Evolutionary conservation across 2,113 vertebrate genomes (phyloP).

Genomic region (Epinephelus fuscoguttatus): DNA sequence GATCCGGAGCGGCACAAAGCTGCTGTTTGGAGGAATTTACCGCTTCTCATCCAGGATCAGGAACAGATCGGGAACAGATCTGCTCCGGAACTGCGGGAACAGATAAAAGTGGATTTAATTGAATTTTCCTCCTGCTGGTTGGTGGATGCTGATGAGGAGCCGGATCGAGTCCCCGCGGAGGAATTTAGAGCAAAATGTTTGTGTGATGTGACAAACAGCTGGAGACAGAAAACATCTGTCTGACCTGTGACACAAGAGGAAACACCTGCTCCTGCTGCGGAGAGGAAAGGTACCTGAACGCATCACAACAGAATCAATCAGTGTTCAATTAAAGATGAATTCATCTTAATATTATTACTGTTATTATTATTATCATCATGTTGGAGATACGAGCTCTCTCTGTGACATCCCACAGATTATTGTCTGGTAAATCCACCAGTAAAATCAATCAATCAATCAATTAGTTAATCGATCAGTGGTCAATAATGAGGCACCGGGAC

Average conservation of each 20-base stretch:
- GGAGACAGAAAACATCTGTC: constrained; percentile 47
- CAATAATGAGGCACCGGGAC: not conserved
- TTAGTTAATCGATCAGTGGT: not conserved
- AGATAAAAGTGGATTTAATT: constrained; percentile 37
- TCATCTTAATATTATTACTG: not conserved
- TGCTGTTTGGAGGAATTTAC: constrained; percentile 4
- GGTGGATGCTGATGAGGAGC: constrained; percentile 20
- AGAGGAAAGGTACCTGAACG: constrained; percentile 47
- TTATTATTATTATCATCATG: not conserved
- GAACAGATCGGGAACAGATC: not conserved
- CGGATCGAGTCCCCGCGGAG: constrained; percentile 11
- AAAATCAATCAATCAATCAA: not conserved
- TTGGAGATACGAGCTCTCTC: not conserved
- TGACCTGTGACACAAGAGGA: constrained; percentile 54
- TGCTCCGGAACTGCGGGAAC: not conserved
- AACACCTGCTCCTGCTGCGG: constrained; percentile 48
- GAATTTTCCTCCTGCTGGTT: not conserved
- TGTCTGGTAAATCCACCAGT: not conserved
- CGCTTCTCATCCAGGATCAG: not conserved
- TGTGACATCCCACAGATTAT: not conserved
- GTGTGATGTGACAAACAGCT: constrained; percentile 43
- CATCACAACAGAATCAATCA: not conserved
- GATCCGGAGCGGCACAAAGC: not conserved
- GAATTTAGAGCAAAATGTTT: constrained; percentile 4
- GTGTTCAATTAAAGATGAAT: not conserved